Evolutionary conservation across 1,140 invertebrate genomes (phyloP).

Genomic region (Phenacoccus solenopsis): DNA sequence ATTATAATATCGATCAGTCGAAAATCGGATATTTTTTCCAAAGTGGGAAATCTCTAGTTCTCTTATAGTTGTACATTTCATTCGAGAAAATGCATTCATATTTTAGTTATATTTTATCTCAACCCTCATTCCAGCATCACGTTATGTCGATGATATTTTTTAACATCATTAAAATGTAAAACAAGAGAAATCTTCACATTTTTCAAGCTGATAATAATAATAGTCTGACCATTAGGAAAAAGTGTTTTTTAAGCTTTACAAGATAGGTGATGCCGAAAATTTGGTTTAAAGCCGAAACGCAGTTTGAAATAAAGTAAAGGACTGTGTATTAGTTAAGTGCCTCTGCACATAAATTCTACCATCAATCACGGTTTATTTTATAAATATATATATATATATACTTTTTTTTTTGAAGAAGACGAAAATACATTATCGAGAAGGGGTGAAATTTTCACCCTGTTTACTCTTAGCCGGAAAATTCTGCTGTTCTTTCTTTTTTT

Average conservation of each 20-base stretch:
- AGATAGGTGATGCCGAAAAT: background rate
- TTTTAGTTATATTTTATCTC: too few relatives aligned
- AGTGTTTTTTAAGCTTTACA: background rate
- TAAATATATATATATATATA: too few relatives aligned
- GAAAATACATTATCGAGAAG: background rate
- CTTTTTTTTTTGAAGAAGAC: too few relatives aligned
- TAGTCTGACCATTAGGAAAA: too few relatives aligned
- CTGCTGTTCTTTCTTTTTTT: background rate
- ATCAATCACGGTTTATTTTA: background rate
- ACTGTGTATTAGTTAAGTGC: constrained; percentile 1
- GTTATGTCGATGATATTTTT: too few relatives aligned
- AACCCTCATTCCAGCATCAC: too few relatives aligned
- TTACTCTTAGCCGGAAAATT: background rate
- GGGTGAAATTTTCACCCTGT: background rate
- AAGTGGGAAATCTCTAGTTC: too few relatives aligned
- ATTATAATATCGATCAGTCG: too few relatives aligned
- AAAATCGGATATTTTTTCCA: too few relatives aligned
- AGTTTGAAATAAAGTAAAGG: background rate
- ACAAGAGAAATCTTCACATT: background rate
- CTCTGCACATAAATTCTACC: background rate
- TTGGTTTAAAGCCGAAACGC: background rate
- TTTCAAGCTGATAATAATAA: background rate
- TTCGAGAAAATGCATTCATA: too few relatives aligned
- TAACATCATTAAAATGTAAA: background rate
- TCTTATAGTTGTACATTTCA: too few relatives aligned